Conservation (phyloP, 2,113 vertebrate species). For the Phoxinus phoxinus region DNA sequence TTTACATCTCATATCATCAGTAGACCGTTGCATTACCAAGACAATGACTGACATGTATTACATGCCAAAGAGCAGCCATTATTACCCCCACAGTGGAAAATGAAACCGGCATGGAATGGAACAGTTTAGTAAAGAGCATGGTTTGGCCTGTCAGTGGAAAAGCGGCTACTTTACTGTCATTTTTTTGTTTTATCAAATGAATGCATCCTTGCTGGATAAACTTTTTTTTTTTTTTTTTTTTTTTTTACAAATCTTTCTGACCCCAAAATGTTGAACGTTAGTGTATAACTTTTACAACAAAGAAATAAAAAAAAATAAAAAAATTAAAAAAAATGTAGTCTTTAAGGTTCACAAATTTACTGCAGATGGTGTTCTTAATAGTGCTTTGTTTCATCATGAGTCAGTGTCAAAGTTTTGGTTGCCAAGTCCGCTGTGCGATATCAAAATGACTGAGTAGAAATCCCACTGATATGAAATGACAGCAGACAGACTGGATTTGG, state of each 20-base stretch:
- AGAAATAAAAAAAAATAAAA: not conserved
- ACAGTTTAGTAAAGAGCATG: too few relatives aligned
- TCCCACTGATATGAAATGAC: slow-evolving; percentile 18
- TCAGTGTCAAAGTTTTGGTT: slow-evolving; percentile 26
- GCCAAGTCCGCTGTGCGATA: not conserved
- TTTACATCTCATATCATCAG: too few relatives aligned
- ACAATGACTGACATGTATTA: too few relatives aligned
- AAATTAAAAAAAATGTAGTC: not conserved
- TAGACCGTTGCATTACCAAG: too few relatives aligned
- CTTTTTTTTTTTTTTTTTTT: too few relatives aligned
- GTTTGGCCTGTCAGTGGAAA: too few relatives aligned
- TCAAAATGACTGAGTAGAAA: not conserved
- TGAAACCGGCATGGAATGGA: too few relatives aligned
- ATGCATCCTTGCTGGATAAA: too few relatives aligned
- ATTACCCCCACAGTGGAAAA: too few relatives aligned
- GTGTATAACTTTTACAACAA: not conserved
- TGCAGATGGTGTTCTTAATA: slow-evolving; percentile 38
- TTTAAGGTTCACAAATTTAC: not conserved
- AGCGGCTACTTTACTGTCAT: too few relatives aligned
- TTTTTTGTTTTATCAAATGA: too few relatives aligned
- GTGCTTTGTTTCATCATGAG: slow-evolving; percentile 30
- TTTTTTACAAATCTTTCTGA: not conserved
- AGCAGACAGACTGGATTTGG: slow-evolving; percentile 1
- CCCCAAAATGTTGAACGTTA: not conserved
- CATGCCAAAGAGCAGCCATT: too few relatives aligned